Base-by-base conservation (phyloP, 1,140 invertebrate species). In the Oscheius sp. region DNA sequence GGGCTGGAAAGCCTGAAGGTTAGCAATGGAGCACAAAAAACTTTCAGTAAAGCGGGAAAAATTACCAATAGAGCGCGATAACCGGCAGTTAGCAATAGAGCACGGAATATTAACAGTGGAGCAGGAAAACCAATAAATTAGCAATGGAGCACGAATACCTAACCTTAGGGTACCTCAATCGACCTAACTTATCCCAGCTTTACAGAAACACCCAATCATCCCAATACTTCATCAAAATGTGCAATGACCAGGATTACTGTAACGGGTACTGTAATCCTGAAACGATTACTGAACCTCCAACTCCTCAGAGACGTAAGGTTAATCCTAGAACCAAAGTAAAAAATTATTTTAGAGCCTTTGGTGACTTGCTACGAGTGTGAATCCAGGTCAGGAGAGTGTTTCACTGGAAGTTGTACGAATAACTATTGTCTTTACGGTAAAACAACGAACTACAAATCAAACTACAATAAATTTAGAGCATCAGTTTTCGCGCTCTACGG, bases 321-420 rank as follows among this genome's bases (percentile, higher is more conserved):
- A 29, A 15, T 13, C 10, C 58, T n/a, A 28, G 1, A 49, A 28
- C 31, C 3, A 26, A 34, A 35, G 23, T 18, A 31, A 71, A 3
- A 52, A 2, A 20, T 18, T 7, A 1, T 34, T 71, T 71, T 46
- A 71, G 69, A 71, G 15, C 69, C 69, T 13, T 34, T 71, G 38
- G 62, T 71, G 10, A 34, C 52, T n/a, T 71, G 69, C 42, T 63
- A 62, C n/a, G 52, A 59, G 18, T 71, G 69, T 64, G 69, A 71
- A 58, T 34, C 46, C 10, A 34, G 32, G 1, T 26, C 34, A 18
- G 10, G 20, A 4, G 38, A 71, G 4, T 71, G 69, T 52, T 46
- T 63, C 20, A 71, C 32, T 3, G 61, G 61, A n/a, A 34, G 34
- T 3, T 71, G 69, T 34, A 29, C 46, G 38, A 61, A 20, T 31